These are phyloP conservation scores for Fragum fragum DNA, from an alignment of 2,888 invertebrate species.

Conservation along the genomic window DNA sequence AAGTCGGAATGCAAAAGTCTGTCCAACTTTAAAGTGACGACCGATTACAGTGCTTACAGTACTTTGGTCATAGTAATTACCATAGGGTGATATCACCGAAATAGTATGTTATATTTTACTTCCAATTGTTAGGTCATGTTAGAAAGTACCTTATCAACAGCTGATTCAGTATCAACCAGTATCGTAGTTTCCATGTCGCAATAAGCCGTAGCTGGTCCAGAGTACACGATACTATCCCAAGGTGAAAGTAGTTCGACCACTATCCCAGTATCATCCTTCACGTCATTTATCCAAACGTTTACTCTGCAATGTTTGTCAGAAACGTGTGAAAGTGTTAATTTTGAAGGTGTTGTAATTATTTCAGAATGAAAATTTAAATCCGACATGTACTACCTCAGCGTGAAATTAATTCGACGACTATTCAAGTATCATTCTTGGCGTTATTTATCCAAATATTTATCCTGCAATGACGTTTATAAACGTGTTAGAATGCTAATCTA, in stretches of 20 bases:
- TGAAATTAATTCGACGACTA: conserved; percentile 69
- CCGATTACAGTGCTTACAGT: too few relatives aligned
- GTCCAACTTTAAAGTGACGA: too few relatives aligned
- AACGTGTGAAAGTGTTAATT: too few relatives aligned
- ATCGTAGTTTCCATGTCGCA: conserved; percentile 79
- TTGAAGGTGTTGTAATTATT: too few relatives aligned
- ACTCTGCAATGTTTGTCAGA: conserved; percentile 64
- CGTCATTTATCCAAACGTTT: conserved; percentile 78
- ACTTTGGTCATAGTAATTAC: too few relatives aligned
- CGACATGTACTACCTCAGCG: too few relatives aligned
- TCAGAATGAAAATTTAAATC: too few relatives aligned
- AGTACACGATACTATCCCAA: conserved; percentile 57
- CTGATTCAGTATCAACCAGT: conserved; percentile 55
- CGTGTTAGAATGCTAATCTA: too few relatives aligned
- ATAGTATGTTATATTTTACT: too few relatives aligned
- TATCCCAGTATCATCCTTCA: conserved; percentile 68
- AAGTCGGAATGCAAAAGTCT: too few relatives aligned
- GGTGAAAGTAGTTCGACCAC: conserved; percentile 70
- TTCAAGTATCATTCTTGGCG: conserved; percentile 68
- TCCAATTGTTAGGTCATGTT: too few relatives aligned
- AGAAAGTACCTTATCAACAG: conserved; percentile 71
- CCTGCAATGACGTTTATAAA: conserved; percentile 53
- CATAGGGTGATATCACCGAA: too few relatives aligned
- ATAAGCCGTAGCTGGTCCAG: conserved; percentile 69
- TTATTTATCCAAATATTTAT: conserved; percentile 78